Evolutionary conservation across 2,797 vertebrate species (phyloP), one percentile per base, ranked within the genome.

Genomic region (Takifugu rubripes): DNA sequence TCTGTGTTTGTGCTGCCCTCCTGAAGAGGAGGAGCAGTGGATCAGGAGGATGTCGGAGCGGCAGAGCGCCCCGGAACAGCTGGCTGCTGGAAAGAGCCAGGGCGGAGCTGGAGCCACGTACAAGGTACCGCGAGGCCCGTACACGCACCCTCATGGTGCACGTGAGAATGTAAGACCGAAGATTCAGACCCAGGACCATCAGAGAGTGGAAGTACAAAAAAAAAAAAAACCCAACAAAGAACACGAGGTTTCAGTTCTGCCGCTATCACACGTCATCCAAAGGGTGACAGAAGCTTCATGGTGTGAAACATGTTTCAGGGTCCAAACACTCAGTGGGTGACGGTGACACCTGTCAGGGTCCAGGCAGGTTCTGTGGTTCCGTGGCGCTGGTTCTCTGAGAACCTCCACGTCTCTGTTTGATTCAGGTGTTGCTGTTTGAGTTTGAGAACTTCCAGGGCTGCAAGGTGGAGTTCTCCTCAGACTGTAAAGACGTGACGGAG

Each of bases 371-470:
- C 31, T 44, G 29, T 2, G 29, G 29, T 29, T 47, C 45, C 7
- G 21, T 8, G 16, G 45, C 24, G 2, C 10, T 10, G 17, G 17
- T 9, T 5, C 46, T 46, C 46, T 21, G 10, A 11, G 46, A 14
- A 1, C 11, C 46, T 24, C 21, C 46, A 25, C 46, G 15, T 24
- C 25, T 2, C 36, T 71, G 5, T 47, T 25, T 42, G 0, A 16
- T 64, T 57, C 25, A 95, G 95, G 89, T 96, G 84, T 88, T 85
- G 0, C 66, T 95, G 82, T 96, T 90, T 0, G 94, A 97, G 78
- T 89, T 92, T 56, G 95, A 96, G 83, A 95, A 95, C 61, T 96
- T 96, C 88, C 94, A 93, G 82, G 95, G 95, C 15, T 89, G 88
- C 68, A 91, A 89, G 51, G 85, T 83, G 0, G 94, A 95, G 84